Evolutionary conservation across 2,888 invertebrate genomes (phyloP).

Genomic region (Pardosa pseudoannulata): DNA sequence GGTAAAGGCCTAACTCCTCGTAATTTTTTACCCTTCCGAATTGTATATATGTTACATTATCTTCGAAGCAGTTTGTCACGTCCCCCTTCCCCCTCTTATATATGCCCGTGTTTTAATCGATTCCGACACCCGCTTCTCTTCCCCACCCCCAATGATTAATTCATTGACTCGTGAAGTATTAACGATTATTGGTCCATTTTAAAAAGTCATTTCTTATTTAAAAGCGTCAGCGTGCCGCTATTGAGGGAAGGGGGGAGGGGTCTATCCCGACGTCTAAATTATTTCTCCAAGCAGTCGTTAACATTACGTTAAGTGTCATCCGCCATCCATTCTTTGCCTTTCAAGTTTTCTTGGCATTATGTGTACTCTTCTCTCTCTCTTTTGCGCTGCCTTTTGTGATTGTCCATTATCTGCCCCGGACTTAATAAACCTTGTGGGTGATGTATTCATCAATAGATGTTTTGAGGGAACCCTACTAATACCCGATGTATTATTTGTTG

Average conservation of each 20-base stretch:
- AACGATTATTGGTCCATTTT: slow-evolving; percentile 72
- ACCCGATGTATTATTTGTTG: slow-evolving; percentile 47
- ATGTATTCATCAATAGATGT: slow-evolving; percentile 69
- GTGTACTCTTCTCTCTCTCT: too few species aligned
- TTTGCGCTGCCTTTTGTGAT: slow-evolving; percentile 38
- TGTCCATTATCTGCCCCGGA: slow-evolving; percentile 54
- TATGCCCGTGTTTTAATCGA: slow-evolving; percentile 46
- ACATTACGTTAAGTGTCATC: slow-evolving; percentile 66
- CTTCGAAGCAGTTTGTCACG: slow-evolving; percentile 60
- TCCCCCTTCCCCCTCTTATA: slow-evolving; percentile 14
- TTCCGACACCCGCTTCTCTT: slow-evolving; percentile 23
- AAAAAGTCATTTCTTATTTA: slow-evolving; percentile 71
- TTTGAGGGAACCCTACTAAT: slow-evolving; percentile 56
- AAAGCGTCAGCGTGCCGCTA: slow-evolving; percentile 25
- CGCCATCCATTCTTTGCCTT: slow-evolving; percentile 29
- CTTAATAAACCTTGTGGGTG: slow-evolving; percentile 66
- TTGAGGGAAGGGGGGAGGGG: not conserved
- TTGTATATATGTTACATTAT: slow-evolving; percentile 34
- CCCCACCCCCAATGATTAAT: slow-evolving; percentile 57
- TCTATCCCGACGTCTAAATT: slow-evolving; percentile 51
- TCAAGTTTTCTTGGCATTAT: slow-evolving; percentile 52
- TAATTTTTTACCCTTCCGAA: not conserved
- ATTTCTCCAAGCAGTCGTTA: slow-evolving; percentile 60
- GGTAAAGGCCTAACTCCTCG: slow-evolving; percentile 10
- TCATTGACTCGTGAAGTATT: slow-evolving; percentile 67